Base-by-base conservation (phyloP, 2,797 vertebrate genomes). In the Myotis daubentonii region DNA sequence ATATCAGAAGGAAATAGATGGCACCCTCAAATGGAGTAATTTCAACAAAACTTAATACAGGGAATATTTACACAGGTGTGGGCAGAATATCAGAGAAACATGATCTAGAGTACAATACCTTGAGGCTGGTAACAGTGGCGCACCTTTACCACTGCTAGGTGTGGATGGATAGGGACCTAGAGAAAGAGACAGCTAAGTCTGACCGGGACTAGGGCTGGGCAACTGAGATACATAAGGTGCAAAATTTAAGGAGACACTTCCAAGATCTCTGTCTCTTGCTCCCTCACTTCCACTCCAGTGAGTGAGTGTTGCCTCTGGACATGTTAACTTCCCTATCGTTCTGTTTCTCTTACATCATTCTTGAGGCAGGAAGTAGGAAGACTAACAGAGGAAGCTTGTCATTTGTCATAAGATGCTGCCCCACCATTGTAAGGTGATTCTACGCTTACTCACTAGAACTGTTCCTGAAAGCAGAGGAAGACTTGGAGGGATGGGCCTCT, bases 211-310 rank as follows among this genome's bases (percentile, higher is more conserved):
- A 30, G 11, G 17, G 12, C 19, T 44, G 28, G 25, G 9, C 4
- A 41, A 38, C 44, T 60, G 9, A 51, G n/a, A 41, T 3, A 2
- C 4, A 11, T 6, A 36, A 28, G 30, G 8, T 12, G 2, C n/a
- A 57, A 8, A 86, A 38, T 25, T 36, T 23, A 84, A 83, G 36
- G 23, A 72, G 9, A 75, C 3, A 41, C 9, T 9, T 22, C 47
- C 38, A 28, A 25, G 5, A 0, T 60, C 13, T 25, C 41, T 65
- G 71, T 5, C 76, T 57, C 41, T 89, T 92, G 38, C 30, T 55
- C 30, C 13, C 13, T 19, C 20, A 3, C 55, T n/a, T 1, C 30
- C 11, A 49, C 0, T 7, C 3, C 4, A n/a, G 0, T 44, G 22
- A 9, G 33, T 2, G 4, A 70, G 28, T 22, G 2, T 8, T 76